phyloP scores from a whole-genome alignment of 2,113 vertebrate species.

The Indicator indicator region DNA sequence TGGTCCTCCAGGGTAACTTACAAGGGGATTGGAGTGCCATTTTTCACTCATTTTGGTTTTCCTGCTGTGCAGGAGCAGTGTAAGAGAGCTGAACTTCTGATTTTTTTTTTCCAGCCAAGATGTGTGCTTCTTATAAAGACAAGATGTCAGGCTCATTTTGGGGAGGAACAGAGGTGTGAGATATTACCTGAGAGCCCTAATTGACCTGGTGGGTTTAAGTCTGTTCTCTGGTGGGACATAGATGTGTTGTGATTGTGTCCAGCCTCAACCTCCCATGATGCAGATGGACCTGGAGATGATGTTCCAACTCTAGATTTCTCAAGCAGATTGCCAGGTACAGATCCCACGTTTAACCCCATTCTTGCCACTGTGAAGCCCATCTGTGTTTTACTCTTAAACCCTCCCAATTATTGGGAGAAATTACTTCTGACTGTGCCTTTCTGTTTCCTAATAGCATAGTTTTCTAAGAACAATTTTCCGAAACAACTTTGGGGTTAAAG shows the following conservation, averaged over 20 bases:
- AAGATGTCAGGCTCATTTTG: neutral
- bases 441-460: neutral
- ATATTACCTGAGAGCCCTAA: neutral
- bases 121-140: neutral
- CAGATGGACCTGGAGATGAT: neutral
- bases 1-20: neutral
- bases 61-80: neutral
- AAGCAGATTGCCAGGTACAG: neutral
- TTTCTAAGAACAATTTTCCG: neutral
- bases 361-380: neutral
- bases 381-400: neutral
- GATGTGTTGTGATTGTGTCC: neutral
- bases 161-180: neutral
- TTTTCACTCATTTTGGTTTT: neutral
- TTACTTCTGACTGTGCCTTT: neutral
- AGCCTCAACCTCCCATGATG: neutral
- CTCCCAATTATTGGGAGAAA: neutral
- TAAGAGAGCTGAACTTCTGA: neutral
- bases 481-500: neutral
- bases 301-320: neutral
- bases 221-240: neutral
- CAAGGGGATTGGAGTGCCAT: neutral
- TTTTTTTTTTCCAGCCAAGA: neutral
- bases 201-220: neutral
- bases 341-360: neutral